phyloP scores from a whole-genome alignment of 2,888 invertebrate genomes.

The Hedychridium roseum region DNA sequence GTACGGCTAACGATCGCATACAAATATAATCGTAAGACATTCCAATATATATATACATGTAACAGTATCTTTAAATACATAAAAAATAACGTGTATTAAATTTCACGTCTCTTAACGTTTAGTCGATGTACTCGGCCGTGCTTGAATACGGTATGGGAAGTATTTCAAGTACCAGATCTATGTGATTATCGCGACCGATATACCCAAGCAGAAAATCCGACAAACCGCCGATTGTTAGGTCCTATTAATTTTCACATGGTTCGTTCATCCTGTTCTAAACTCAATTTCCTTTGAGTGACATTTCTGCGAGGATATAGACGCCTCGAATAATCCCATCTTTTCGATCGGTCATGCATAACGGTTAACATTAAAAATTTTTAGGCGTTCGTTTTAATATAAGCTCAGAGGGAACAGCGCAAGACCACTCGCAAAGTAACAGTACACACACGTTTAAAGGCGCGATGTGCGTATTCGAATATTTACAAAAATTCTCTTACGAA shows the following conservation, averaged over 20 bases:
- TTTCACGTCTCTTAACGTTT: no score
- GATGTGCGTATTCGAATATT: slow-evolving; percentile 18
- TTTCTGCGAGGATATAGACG: no score
- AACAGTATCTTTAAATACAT: slow-evolving; percentile 2
- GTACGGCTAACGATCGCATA: no score
- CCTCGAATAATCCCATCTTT: slow-evolving; percentile 6
- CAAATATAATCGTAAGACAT: slow-evolving; percentile 1
- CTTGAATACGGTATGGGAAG: no score
- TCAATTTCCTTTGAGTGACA: slow-evolving; percentile 6
- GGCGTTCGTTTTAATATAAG: slow-evolving; percentile 30
- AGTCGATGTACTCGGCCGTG: no score
- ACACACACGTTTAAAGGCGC: slow-evolving; percentile 15
- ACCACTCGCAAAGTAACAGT: slow-evolving; percentile 27
- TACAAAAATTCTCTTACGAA: slow-evolving; percentile 36
- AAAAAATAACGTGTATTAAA: not conserved
- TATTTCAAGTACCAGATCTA: no score
- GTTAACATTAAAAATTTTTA: slow-evolving; percentile 24
- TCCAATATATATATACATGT: slow-evolving; percentile 1
- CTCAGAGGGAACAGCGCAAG: slow-evolving; percentile 30
- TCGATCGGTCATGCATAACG: no score
- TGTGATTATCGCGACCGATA: not conserved
- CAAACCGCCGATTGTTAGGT: not conserved
- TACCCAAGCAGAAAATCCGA: not conserved
- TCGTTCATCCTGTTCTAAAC: not conserved
- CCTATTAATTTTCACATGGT: not conserved